phyloP scores from a whole-genome alignment of 2,113 vertebrate genomes.

The Seriola aureovittata region DNA sequence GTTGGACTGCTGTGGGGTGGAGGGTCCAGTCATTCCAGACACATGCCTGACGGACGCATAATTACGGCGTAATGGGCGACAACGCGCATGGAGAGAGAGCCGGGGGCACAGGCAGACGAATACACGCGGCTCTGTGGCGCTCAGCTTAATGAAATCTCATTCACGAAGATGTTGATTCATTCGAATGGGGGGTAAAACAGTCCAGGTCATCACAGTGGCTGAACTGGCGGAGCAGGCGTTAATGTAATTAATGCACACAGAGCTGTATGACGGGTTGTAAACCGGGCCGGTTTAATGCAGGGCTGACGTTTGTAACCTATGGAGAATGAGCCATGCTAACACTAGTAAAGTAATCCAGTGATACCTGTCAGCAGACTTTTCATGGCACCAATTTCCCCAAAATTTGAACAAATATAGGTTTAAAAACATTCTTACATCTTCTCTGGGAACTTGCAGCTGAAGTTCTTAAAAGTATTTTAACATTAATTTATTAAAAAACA shows the following conservation, averaged over 20 bases:
- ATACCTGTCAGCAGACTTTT: too few species aligned
- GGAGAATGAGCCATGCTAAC: too few species aligned
- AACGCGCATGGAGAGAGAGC: slow-evolving; percentile 8
- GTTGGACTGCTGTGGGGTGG: slow-evolving; percentile 44
- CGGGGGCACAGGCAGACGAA: not conserved
- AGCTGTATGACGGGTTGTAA: too few species aligned
- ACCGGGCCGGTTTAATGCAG: not conserved
- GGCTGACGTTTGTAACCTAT: not conserved
- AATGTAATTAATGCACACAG: too few species aligned
- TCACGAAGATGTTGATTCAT: slow-evolving; percentile 29
- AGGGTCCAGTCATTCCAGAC: slow-evolving; percentile 58
- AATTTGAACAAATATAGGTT: too few species aligned
- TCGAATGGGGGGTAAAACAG: not conserved
- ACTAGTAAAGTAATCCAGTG: too few species aligned
- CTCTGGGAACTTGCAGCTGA: not conserved
- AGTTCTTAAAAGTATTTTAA: too few species aligned
- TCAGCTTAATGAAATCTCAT: not conserved
- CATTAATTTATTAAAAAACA: not conserved
- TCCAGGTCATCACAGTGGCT: not conserved
- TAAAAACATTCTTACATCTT: not conserved
- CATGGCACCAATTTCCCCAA: too few species aligned
- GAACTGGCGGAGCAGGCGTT: too few species aligned
- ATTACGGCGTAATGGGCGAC: slow-evolving; percentile 42
- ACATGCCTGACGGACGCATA: slow-evolving; percentile 57
- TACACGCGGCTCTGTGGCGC: not conserved